Evolutionary conservation across 2,113 vertebrate species (phyloP).

Genomic region (Rhynchomys soricoides): DNA sequence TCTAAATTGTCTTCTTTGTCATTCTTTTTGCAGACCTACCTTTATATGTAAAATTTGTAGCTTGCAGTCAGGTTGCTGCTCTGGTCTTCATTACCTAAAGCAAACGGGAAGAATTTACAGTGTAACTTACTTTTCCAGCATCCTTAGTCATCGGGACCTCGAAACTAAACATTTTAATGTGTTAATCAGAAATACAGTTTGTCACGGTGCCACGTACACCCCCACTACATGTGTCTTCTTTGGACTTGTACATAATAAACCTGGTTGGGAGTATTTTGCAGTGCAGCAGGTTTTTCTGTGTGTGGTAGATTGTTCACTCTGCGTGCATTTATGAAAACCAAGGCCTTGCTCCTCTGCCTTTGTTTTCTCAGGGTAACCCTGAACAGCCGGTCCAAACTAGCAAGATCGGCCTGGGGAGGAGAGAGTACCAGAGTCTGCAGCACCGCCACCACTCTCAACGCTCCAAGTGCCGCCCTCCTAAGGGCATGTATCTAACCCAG

Average conservation of each 20-base stretch:
- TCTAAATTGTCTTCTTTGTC: not conserved
- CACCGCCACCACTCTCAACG: constrained; percentile 97
- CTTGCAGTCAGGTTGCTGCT: not conserved
- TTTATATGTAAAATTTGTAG: not conserved
- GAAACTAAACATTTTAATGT: constrained; percentile 39
- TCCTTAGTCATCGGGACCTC: not conserved
- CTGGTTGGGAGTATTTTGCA: constrained; percentile 10
- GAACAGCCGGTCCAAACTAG: constrained; percentile 90
- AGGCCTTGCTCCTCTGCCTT: not conserved
- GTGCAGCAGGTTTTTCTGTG: not conserved
- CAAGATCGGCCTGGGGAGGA: constrained; percentile 94
- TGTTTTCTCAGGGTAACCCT: constrained; percentile 85
- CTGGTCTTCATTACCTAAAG: not conserved
- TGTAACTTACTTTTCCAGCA: constrained; percentile 16
- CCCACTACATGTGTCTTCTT: not conserved
- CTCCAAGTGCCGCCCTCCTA: constrained; percentile 96
- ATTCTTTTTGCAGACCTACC: not conserved
- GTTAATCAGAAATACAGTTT: not conserved
- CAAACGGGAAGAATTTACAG: constrained; percentile 36
- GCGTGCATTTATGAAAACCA: not conserved
- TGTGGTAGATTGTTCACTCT: not conserved
- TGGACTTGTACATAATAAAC: not conserved
- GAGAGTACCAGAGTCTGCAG: constrained; percentile 96
- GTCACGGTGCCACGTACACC: not conserved
- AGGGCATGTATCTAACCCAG: constrained; percentile 98